Conservation (phyloP, 2,797 vertebrate species). For the Leptatherina wallacei region DNA sequence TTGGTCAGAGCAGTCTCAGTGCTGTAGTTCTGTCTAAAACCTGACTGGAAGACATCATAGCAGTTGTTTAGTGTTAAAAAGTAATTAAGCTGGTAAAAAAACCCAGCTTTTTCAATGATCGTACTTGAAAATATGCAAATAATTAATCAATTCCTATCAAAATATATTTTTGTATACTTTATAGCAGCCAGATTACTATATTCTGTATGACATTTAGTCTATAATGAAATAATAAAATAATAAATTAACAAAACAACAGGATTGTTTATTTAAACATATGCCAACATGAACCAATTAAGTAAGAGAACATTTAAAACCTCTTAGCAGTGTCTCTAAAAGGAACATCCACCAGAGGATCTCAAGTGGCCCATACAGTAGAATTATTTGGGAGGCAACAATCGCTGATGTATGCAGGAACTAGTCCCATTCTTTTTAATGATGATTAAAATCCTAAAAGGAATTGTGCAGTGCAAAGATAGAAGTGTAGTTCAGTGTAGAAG, state of each 20-base stretch:
- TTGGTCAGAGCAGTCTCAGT: no score
- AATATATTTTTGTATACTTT: background rate
- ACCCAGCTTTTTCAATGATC: no score
- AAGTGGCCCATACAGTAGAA: background rate
- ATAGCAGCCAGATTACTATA: background rate
- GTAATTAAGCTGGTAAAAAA: no score
- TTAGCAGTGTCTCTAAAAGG: background rate
- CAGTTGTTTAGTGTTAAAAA: no score
- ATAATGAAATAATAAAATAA: background rate
- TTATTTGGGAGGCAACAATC: background rate
- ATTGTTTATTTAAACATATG: no score
- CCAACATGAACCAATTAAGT: background rate
- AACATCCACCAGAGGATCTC: background rate
- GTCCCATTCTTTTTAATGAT: background rate
- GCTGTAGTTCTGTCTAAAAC: no score
- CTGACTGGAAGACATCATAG: no score
- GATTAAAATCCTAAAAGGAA: no score
- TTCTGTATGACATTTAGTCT: background rate
- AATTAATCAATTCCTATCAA: background rate
- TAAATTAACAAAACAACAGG: background rate
- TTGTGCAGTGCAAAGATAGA: no score
- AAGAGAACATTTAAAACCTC: background rate
- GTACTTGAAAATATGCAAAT: background rate
- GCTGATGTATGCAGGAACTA: background rate
- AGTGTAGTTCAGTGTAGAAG: no score